phyloP scores from a whole-genome alignment of 2,113 vertebrate species.

The Callocephalon fimbriatum region DNA sequence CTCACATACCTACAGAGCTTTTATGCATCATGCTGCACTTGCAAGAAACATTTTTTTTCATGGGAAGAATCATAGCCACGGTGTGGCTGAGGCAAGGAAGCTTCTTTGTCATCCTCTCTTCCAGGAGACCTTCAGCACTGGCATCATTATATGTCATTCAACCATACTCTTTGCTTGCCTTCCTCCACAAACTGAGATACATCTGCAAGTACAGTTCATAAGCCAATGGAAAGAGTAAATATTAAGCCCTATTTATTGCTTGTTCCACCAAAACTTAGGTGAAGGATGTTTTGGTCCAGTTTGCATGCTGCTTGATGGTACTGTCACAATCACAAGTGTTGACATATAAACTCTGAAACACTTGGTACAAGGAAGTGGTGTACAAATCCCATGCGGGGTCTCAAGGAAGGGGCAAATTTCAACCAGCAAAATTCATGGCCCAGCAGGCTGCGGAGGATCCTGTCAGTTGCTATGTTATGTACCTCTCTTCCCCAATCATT shows the following conservation, averaged over 20 bases:
- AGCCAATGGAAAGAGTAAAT: neutral
- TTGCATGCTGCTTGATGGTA: neutral
- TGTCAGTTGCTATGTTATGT: neutral
- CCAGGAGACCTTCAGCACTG: neutral
- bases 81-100: neutral
- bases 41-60: neutral
- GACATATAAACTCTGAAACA: neutral
- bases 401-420: constrained; percentile 31
- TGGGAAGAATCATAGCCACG: neutral
- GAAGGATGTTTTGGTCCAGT: neutral
- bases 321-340: neutral
- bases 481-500: constrained; percentile 2
- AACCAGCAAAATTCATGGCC: neutral
- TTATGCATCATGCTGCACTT: neutral
- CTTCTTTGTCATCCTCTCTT: neutral
- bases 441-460: neutral
- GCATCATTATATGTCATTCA: neutral
- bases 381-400: neutral
- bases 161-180: neutral
- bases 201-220: neutral
- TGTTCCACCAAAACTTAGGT: neutral
- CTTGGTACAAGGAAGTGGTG: neutral
- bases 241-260: neutral
- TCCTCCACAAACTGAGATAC: neutral
- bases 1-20: neutral